phyloP scores from a whole-genome alignment of 2,888 invertebrate genomes.

The Acrocyrtus sp. region DNA sequence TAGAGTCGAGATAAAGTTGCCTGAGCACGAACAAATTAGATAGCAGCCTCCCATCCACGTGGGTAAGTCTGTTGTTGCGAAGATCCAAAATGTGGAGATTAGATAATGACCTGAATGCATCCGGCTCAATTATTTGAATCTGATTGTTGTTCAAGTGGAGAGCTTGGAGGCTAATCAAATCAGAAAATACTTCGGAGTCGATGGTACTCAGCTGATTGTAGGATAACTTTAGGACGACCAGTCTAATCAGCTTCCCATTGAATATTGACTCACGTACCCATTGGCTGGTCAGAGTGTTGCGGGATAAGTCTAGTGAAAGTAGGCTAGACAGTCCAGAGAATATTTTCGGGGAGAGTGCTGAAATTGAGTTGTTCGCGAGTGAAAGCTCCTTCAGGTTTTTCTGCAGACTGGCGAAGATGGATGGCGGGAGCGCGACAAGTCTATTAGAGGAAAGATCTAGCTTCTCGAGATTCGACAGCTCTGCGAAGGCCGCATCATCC shows the following conservation, averaged over 20 bases:
- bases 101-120: conserved; percentile 86
- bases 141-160: conserved; percentile 87
- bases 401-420: conserved; percentile 33
- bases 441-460: conserved; percentile 89
- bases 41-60: conserved; percentile 82
- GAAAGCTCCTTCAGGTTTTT: conserved; percentile 82
- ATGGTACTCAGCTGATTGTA: conserved; percentile 86
- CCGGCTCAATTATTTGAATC: conserved; percentile 86
- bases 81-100: conserved; percentile 90
- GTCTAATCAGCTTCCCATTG: conserved; percentile 76
- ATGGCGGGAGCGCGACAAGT: conserved; percentile 80
- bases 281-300: conserved; percentile 79
- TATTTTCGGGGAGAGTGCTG: conserved; percentile 79
- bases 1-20: conserved; percentile 86
- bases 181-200: conserved; percentile 85
- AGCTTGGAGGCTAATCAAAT: conserved; percentile 86
- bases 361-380: conserved; percentile 80
- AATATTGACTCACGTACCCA: conserved; percentile 84
- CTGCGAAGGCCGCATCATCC: conserved; percentile 81
- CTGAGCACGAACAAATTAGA: conserved; percentile 86
- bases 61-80: conserved; percentile 86
- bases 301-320: conserved; percentile 73
- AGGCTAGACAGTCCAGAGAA: conserved; percentile 47
- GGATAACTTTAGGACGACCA: conserved; percentile 81
- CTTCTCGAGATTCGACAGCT: conserved; percentile 80